These are phyloP conservation scores for Ceratosolen fusciceps DNA, from an alignment of 1,140 invertebrate species.

Conservation along the genomic window DNA sequence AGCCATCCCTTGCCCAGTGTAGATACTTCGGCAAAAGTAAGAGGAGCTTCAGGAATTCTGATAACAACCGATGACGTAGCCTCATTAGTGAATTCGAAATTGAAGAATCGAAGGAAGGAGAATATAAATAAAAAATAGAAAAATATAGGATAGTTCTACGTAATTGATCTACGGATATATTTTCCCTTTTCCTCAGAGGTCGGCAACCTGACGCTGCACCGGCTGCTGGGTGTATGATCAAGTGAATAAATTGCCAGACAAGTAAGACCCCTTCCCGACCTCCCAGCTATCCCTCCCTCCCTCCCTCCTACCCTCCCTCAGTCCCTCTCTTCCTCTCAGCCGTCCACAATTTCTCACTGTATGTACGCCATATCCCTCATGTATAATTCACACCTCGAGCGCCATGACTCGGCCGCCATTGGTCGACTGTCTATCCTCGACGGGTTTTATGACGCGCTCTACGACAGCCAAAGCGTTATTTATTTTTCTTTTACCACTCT, in stretches of 20 bases:
- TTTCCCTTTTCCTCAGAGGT: conserved; percentile 1
- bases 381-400: conserved; percentile 72
- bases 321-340: background rate
- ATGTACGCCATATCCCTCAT: conserved; percentile 65
- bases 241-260: conserved; percentile 46
- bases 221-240: conserved; percentile 48
- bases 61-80: background rate
- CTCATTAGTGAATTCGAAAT: background rate
- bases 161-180: conserved; percentile 30
- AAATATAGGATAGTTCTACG: background rate
- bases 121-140: conserved; percentile 26
- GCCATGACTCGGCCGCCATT: conserved; percentile 68
- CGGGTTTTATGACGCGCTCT: conserved; percentile 61
- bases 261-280: conserved; percentile 1
- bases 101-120: background rate
- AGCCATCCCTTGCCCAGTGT: too few species aligned
- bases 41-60: too few species aligned
- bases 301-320: background rate
- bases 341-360: background rate
- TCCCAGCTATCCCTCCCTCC: background rate
- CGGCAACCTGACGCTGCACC: conserved; percentile 3
- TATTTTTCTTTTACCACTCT: background rate
- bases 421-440: conserved; percentile 55
- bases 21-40: too few species aligned
- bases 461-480: background rate